Base-by-base conservation (phyloP, 2,797 vertebrate species). In the Chromis chromis region DNA sequence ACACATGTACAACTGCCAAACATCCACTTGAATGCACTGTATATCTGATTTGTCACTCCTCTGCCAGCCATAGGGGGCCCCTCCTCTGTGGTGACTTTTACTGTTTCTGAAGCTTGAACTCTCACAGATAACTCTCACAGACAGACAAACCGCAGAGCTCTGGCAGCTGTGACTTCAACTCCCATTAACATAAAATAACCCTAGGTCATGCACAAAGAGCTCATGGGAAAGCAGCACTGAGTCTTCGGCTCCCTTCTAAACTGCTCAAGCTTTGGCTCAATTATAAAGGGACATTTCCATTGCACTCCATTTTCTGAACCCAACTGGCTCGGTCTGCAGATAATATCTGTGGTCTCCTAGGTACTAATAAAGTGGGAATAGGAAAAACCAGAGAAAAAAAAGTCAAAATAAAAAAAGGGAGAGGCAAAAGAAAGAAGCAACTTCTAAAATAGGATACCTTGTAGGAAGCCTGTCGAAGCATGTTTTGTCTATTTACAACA, bases 401-500 rank as follows among this genome's bases (percentile, higher is more conserved):
- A 70, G 40, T 74, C 27, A 74, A 81, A 80, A 65, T 40, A 74
- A 48, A 55, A 25, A 77, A 46, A 53, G 17, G 42, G 52, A 44
- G 25, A 57, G 44, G 69, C 49, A 60, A 78, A 72, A 78, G 70
- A 42, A 17, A 46, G 44, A 46, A 46, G 44, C 2, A 80, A 68
- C 78, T 61, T 63, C 42, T 64, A 79, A 82, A 86, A 88, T 61
- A 70, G 74, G 31, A 57, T 74, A 55, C 22, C 31, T 46, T 67
- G 57, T 70, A 10, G 65, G 62, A 82, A 79, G 80, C 88, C 55
- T 83, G 87, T 90, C 39, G 69, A 72, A 85, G 81, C 89, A 81
- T 76, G 89, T 87, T 87, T 69, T 63, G 74, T 85, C 72, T 89
- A 55, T 91, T 92, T 91, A 87, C 82, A 81, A 84, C 81, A 72